Evolutionary conservation across 2,797 vertebrate species (phyloP).

Genomic region (Chelonia mydas): DNA sequence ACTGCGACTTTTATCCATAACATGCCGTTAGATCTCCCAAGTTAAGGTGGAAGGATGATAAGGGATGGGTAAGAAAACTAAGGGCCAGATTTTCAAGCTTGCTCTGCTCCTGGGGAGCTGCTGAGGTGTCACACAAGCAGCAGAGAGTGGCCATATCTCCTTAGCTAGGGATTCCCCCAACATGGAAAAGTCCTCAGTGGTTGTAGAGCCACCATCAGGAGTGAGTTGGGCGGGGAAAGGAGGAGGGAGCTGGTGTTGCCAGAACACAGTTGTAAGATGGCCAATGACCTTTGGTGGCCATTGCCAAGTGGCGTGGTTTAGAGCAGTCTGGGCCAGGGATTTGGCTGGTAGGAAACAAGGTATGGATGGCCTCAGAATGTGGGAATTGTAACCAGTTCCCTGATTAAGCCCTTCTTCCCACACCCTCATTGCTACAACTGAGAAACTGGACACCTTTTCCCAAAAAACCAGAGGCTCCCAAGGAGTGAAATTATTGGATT

Average conservation of each 20-base stretch:
- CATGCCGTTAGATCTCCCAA: neutral
- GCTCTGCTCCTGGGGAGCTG: neutral
- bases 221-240: neutral
- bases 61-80: neutral
- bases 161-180: neutral
- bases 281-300: neutral
- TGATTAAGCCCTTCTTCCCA: neutral
- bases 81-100: neutral
- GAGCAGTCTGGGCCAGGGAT: neutral
- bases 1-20: neutral
- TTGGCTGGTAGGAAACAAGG: neutral
- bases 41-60: neutral
- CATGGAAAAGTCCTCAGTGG: neutral
- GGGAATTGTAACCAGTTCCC: neutral
- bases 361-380: neutral
- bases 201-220: neutral
- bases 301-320: neutral
- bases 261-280: neutral
- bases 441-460: neutral
- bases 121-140: neutral
- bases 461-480: neutral
- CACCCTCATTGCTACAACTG: neutral
- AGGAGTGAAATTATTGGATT: neutral
- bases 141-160: neutral
- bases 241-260: neutral